Conservation (phyloP, 1,140 invertebrate species). For the Paralvinella palmiformis region DNA sequence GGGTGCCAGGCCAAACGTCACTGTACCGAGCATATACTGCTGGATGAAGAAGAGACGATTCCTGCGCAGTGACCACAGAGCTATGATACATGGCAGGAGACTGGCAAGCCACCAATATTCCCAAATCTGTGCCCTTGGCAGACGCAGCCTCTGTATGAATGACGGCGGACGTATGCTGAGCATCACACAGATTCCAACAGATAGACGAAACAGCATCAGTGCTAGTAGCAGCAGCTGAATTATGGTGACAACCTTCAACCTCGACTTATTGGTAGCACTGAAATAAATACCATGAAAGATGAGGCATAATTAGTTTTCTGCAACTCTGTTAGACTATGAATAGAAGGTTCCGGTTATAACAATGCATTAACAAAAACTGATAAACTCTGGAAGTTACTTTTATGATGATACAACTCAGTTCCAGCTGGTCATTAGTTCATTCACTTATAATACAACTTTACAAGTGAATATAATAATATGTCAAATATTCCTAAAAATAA, state of each 20-base stretch:
- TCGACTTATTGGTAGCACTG: conserved; percentile 86
- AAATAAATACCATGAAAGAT: no score
- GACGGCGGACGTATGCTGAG: conserved; percentile 70
- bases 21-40: conserved; percentile 75
- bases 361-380: no score
- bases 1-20: conserved; percentile 72
- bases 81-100: conserved; percentile 75
- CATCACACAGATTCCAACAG: conserved; percentile 85
- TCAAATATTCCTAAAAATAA: no score
- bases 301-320: no score
- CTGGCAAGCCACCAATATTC: conserved; percentile 91
- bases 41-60: conserved; percentile 74
- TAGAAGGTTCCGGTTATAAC: no score
- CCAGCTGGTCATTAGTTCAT: no score
- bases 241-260: conserved; percentile 86
- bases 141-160: conserved; percentile 77
- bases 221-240: conserved; percentile 85
- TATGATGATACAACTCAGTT: no score
- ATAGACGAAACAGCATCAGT: conserved; percentile 83
- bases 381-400: no score
- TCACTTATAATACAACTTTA: no score
- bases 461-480: no score
- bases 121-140: conserved; percentile 86
- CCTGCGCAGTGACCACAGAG: conserved; percentile 74
- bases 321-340: no score